Evolutionary conservation across 2,888 invertebrate genomes (phyloP), one percentile per base, ranked within the genome.

Genomic region (Saturnia japonica): DNA sequence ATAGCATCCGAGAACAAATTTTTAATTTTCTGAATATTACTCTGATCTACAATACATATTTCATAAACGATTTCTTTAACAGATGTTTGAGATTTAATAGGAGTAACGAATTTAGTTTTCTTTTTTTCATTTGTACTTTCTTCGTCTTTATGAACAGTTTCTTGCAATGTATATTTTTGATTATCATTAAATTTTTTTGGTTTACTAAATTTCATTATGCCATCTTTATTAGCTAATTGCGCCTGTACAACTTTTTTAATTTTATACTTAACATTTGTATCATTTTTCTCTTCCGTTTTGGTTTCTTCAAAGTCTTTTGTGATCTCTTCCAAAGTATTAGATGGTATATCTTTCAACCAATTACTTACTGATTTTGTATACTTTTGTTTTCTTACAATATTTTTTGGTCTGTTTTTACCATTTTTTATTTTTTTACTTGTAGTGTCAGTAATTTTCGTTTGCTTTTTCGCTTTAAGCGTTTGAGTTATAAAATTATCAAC

Each of bases 171-270:
- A 25, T 70, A 72, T 43, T 43, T 34, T 68, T 71, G 54, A 43
- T 70, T 68, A 42, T 70, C 72, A 71, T 67, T 74, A 57, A 71
- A 60, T 12, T 69, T 73, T 72, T 71, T 80, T 9, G 91, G 90
- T 72, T 86, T 91, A 34, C 76, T 74, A 73, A 82, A 93, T 76
- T 93, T 93, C 92, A 93, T 91, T 42, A 88, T 74, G 1, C 93
- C 93, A 72, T 81, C 86, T 80, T 88, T 91, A 71, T 93, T 92
- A 2, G 85, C 82, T 68, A 93, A 76, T 74, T 84, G 84, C 4
- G 93, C 77, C 82, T 93, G 93, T 22, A 92, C 73, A 7, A 81
- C 77, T 78, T 85, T 90, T 67, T 85, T 86, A 1, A 57, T 51
- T 66, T 72, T 77, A 51, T 74, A 76, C 42, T 76, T 74, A 4